Evolutionary conservation across 2,888 invertebrate genomes (phyloP), one percentile per base, ranked within the genome.

Genomic region (Caenorhabditis panamensis): DNA sequence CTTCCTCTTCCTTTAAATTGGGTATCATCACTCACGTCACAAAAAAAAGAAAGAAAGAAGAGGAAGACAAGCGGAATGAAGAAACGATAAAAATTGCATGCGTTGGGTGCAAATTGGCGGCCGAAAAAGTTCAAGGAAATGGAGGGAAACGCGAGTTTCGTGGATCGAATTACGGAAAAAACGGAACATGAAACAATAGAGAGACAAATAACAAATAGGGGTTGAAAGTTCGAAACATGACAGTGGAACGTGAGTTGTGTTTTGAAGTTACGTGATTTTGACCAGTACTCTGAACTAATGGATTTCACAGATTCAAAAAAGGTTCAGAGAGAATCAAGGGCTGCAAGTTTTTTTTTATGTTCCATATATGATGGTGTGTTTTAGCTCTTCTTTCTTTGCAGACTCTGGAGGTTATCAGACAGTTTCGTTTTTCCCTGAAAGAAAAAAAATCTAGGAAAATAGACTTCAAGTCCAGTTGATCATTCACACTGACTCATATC

Each of bases 131-230:
- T 66, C 66, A 61, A 59, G 61, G 49, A 31, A 41, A 28, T 53
- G 61, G 18, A 59, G 61, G 49, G 22, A 41, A 44, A 61, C 41
- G 22, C 28, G 22, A 54, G 37, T 47, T 63, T 58, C 56, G 53
- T 44, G 61, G 66, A 66, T 75, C 66, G 36, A 75, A 75, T 75
- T 75, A 75, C 75, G 75, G 66, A 73, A 75, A 68, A 75, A 66
- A 37, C 24, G 66, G 61, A 75, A 66, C 66, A 59, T 66, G 59
- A 73, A 66, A 64, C 61, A 66, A 31, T 18, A 31, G 26, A 24
- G 59, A 16, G 28, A 28, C 28, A 24, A 8, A 56, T 66, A 73
- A 59, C 58, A 63, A 41, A 41, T 13, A 58, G 22, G 20, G 51
- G 41, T 37, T 24, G 31, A 63, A 56, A 72, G 62, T 63, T 64